These are phyloP conservation scores for Lagopus leucura DNA, from an alignment of 2,113 vertebrate species.

Conservation along the genomic window DNA sequence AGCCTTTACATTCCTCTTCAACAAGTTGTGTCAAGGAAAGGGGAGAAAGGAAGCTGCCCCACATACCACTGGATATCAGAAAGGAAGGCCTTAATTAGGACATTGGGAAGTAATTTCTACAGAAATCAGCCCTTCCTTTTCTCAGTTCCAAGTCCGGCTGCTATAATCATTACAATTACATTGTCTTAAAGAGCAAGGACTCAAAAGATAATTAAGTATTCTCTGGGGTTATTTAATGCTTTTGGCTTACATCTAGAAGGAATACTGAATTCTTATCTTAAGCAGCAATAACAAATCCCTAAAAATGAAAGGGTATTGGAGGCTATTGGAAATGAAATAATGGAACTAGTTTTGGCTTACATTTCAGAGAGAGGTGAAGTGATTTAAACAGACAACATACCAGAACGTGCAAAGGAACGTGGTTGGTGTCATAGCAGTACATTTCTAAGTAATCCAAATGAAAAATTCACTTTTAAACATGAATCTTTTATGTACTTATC, in stretches of 20 bases:
- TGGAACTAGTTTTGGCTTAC: background rate
- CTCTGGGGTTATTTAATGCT: background rate
- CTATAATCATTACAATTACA: background rate
- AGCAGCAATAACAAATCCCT: background rate
- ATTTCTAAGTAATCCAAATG: background rate
- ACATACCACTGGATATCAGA: conserved; percentile 67
- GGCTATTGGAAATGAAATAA: background rate
- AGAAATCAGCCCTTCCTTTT: conserved; percentile 68
- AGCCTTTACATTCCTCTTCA: conserved; percentile 72
- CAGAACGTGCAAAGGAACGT: background rate
- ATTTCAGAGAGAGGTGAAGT: background rate
- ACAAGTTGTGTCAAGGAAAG: conserved; percentile 79
- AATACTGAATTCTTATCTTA: background rate
- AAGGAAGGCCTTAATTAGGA: conserved; percentile 75
- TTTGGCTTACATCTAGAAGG: background rate
- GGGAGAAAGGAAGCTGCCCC: conserved; percentile 67
- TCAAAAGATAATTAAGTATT: background rate
- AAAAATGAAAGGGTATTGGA: background rate
- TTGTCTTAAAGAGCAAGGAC: background rate
- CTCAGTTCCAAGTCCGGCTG: background rate
- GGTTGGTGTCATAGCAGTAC: fast-evolving
- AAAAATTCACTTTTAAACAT: background rate
- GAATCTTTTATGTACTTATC: background rate
- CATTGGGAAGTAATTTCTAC: conserved; percentile 56
- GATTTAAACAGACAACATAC: background rate